These are phyloP conservation scores for Lucinisca nassula DNA, from an alignment of 2,888 invertebrate genomes.

Conservation along the genomic window DNA sequence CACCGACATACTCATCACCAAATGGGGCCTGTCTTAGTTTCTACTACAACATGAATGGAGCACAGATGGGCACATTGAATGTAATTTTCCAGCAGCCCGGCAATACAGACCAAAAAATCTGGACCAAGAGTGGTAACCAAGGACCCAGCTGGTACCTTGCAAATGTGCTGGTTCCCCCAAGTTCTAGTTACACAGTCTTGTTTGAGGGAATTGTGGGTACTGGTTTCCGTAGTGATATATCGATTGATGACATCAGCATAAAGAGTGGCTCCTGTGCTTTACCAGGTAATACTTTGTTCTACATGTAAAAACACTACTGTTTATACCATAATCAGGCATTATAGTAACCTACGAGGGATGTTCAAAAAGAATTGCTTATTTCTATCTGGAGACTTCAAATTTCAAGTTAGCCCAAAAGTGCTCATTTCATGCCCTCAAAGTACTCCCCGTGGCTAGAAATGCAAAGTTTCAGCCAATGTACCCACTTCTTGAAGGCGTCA, in stretches of 20 bases:
- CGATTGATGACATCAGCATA: slow-evolving; percentile 84
- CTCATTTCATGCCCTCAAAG: no score
- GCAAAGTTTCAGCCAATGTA: no score
- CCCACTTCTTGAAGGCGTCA: no score
- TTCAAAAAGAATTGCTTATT: no score
- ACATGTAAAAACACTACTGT: no score
- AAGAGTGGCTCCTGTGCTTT: slow-evolving; percentile 76
- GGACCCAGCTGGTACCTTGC: slow-evolving; percentile 77
- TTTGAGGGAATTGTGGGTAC: slow-evolving; percentile 83
- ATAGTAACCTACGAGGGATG: no score
- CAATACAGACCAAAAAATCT: slow-evolving; percentile 51
- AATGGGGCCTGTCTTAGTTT: slow-evolving; percentile 81
- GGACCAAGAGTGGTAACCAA: slow-evolving; percentile 75
- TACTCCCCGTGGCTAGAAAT: no score
- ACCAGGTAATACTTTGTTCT: slow-evolving; percentile 65
- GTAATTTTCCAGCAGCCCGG: slow-evolving; percentile 68
- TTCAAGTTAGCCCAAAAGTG: no score
- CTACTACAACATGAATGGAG: slow-evolving; percentile 85
- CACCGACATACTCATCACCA: slow-evolving; percentile 69
- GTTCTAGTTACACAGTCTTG: slow-evolving; percentile 73
- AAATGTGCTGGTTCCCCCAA: slow-evolving; percentile 68
- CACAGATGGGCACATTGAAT: slow-evolving; percentile 79
- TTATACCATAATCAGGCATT: no score
- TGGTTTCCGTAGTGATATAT: slow-evolving; percentile 80
- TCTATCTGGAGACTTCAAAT: no score